Percentiles rank a stretch among this genome's conserved stretches.
These are phyloP conservation scores for Drosophila paranaensis DNA, from an alignment of 2,888 invertebrate species.

Conservation along the genomic window DNA sequence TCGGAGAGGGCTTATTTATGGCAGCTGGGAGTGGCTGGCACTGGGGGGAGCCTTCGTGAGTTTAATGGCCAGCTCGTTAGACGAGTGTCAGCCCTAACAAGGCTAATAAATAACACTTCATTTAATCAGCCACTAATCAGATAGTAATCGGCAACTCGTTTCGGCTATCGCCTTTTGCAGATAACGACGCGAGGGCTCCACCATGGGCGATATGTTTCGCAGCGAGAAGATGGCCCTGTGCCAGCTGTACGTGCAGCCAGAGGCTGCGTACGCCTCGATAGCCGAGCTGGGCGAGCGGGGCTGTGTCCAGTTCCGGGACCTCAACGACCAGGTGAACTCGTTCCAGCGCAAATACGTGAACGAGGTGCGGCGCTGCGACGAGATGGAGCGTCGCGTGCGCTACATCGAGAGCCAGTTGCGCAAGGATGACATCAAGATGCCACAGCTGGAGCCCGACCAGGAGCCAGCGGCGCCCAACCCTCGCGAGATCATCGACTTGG, in stretches of 20 bases:
- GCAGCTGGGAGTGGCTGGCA: background rate
- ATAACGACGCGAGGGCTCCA: conserved; percentile 46
- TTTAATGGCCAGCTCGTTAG: conserved; percentile 13
- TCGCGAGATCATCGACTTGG: conserved; percentile 90
- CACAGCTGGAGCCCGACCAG: conserved; percentile 87
- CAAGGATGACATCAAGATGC: conserved; percentile 90
- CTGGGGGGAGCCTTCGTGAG: conserved; percentile 18
- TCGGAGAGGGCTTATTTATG: conserved; percentile 30
- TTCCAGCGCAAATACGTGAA: conserved; percentile 94
- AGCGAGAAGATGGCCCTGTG: conserved; percentile 96
- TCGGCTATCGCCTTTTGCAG: conserved; percentile 28
- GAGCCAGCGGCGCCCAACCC: conserved; percentile 90
- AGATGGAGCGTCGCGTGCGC: conserved; percentile 92
- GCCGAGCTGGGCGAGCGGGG: conserved; percentile 97
- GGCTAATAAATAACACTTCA: conserved; percentile 56
- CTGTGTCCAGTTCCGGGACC: conserved; percentile 97
- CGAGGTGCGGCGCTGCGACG: conserved; percentile 93
- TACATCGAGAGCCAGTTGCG: conserved; percentile 92
- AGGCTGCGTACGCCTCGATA: conserved; percentile 96
- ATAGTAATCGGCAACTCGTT: conserved; percentile 49
- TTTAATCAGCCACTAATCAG: conserved; percentile 51
- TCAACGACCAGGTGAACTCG: conserved; percentile 91
- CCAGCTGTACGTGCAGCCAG: conserved; percentile 98
- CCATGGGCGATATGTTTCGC: conserved; percentile 93
- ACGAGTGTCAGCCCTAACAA: conserved; percentile 17